Percentiles rank a stretch among this genome's conserved stretches.
These are phyloP conservation scores for Syngnathus rostellatus DNA, from an alignment of 2,797 vertebrate genomes.

Conservation along the genomic window DNA sequence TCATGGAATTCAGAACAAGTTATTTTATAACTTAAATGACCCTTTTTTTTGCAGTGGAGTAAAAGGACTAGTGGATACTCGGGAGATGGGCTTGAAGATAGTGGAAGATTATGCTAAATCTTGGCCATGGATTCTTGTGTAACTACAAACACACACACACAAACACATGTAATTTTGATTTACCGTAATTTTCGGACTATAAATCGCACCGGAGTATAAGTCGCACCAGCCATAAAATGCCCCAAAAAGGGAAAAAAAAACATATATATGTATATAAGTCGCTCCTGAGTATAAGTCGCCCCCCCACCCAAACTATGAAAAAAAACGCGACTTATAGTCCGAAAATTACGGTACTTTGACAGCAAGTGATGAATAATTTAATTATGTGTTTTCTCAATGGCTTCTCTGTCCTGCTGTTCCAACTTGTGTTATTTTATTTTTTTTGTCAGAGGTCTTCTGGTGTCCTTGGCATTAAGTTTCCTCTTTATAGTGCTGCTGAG, in stretches of 20 bases:
- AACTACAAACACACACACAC: slow-evolving; percentile 15
- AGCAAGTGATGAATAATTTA: not conserved
- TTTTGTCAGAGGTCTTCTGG: slow-evolving; percentile 69
- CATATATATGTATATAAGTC: too few species aligned
- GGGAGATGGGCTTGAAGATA: slow-evolving; percentile 41
- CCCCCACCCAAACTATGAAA: too few species aligned
- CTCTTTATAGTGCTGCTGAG: slow-evolving; percentile 82
- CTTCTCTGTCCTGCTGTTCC: not conserved
- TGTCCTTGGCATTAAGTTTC: slow-evolving; percentile 80
- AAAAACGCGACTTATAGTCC: too few species aligned
- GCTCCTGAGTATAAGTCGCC: too few species aligned
- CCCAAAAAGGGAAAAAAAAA: too few species aligned
- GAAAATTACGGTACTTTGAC: too few species aligned
- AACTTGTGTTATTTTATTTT: not conserved
- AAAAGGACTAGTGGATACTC: slow-evolving; percentile 33
- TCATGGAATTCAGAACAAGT: too few species aligned
- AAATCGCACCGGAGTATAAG: too few species aligned
- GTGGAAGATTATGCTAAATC: slow-evolving; percentile 45
- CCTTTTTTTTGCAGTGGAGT: slow-evolving; percentile 22
- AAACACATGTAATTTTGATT: not conserved
- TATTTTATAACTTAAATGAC: not conserved
- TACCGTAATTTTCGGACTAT: too few species aligned
- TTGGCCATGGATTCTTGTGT: slow-evolving; percentile 48
- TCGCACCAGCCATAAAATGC: too few species aligned
- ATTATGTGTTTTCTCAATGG: not conserved